These are phyloP conservation scores for Penaeus monodon DNA, from an alignment of 2,888 invertebrate genomes.

Conservation along the genomic window DNA sequence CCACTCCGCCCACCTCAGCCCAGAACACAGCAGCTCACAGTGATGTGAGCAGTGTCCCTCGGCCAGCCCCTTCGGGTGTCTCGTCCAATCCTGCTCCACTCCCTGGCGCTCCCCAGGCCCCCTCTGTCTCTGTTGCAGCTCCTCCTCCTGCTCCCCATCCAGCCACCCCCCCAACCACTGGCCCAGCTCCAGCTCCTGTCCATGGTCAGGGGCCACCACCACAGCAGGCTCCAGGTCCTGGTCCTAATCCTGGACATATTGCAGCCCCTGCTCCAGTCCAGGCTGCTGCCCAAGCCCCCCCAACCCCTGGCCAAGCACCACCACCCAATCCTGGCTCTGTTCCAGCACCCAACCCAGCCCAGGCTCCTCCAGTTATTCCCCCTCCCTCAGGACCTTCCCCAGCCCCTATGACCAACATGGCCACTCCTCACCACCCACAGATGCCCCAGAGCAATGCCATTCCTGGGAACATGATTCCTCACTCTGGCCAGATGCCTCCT, in stretches of 20 bases:
- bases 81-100: constrained; percentile 30
- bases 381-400: too few relatives aligned
- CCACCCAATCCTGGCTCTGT: background rate
- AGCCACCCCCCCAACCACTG: constrained; percentile 22
- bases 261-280: background rate
- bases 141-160: constrained; percentile 30
- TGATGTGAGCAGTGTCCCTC: background rate
- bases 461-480: background rate
- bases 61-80: constrained; percentile 26
- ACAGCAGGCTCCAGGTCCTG: background rate
- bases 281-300: background rate
- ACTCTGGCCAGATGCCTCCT: background rate
- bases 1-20: background rate
- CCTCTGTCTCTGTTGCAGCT: constrained; percentile 10
- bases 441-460: background rate
- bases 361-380: too few relatives aligned
- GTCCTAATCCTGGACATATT: background rate
- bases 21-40: background rate
- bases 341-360: too few relatives aligned
- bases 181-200: constrained; percentile 18
- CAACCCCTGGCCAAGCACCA: background rate
- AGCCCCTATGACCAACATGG: background rate
- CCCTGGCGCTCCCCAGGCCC: constrained; percentile 17
- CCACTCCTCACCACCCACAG: background rate
- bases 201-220: background rate